Conservation (phyloP, 2,888 invertebrate species). For the Gortyna flavago region DNA sequence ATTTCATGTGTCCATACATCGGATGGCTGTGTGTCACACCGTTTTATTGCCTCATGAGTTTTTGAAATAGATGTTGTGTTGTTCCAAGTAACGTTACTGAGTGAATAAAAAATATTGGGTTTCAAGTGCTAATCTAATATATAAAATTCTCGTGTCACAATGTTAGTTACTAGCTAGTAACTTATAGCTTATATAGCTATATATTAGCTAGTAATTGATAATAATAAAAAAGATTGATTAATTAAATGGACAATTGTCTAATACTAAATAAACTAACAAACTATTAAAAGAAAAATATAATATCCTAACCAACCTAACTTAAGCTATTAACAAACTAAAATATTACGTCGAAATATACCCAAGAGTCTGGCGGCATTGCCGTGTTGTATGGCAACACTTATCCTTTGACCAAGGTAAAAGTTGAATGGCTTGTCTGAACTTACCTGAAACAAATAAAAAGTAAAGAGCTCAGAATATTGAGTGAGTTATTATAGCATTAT, state of each 20-base stretch:
- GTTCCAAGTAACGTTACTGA: background rate
- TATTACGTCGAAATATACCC: background rate
- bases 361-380: background rate
- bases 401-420: background rate
- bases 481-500: background rate
- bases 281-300: background rate
- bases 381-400: background rate
- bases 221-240: no score
- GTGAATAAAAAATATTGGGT: background rate
- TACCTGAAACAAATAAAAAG: background rate
- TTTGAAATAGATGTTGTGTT: background rate
- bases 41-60: conserved; percentile 20
- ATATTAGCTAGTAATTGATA: no score
- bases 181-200: no score
- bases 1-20: conserved; percentile 55
- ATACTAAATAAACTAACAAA: background rate
- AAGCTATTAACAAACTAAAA: background rate
- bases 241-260: no score
- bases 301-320: background rate
- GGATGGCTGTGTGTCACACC: conserved; percentile 46
- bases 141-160: no score
- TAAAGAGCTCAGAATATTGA: background rate
- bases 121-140: background rate
- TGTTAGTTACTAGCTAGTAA: no score
- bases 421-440: background rate